Base-by-base conservation (phyloP, 2,888 invertebrate species). In the Drosophila siamana region DNA sequence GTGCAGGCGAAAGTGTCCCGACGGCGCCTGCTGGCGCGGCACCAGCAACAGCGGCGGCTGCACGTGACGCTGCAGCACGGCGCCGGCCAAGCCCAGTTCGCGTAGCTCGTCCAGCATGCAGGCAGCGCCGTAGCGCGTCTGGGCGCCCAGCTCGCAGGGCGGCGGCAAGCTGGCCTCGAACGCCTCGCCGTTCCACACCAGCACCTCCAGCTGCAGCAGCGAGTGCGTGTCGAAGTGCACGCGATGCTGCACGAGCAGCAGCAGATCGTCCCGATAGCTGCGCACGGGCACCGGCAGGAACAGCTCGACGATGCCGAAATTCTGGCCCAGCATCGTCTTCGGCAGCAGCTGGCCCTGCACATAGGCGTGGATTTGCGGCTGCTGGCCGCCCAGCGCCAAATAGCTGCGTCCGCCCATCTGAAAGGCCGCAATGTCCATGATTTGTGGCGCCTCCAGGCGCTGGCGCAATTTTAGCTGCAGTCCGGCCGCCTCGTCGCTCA, bases 231-330 rank as follows among this genome's bases (percentile, higher is more conserved):
- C 78, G 46, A 92, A 92, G 44, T 80, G 74, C 0, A 93, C 90
- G 3, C 88, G 88, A 78, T 92, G 92, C 69, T 93, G 93, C n/a
- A 93, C 90, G 0, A 93, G 74, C 9, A 93, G 69, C 48, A 93
- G 73, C 11, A 92, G 71, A 76, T 93, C 92, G 73, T 93, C 92
- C 0, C 92, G 90, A 69, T 92, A 92, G 0, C 90, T 92, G 60
- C 90, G 86, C 9, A 90, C 88, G 0, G 92, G 90, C 22, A 92
- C 80, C 2, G 92, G 90, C 33, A 92, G 60, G 50, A 91, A 92
- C 1, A 83, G 48, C 51, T 92, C 91, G 0, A 92, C 92, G 0
- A 84, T 52, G 1, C 92, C 92, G 50, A 92, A 92, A 48, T 90
- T 91, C 28, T 88, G 80, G 4, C 90, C 91, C 7, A 92, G 74